Percentiles rank a stretch among this genome's conserved stretches.
phyloP scores from a whole-genome alignment of 2,888 invertebrate species.

The Drosophila mettleri region DNA sequence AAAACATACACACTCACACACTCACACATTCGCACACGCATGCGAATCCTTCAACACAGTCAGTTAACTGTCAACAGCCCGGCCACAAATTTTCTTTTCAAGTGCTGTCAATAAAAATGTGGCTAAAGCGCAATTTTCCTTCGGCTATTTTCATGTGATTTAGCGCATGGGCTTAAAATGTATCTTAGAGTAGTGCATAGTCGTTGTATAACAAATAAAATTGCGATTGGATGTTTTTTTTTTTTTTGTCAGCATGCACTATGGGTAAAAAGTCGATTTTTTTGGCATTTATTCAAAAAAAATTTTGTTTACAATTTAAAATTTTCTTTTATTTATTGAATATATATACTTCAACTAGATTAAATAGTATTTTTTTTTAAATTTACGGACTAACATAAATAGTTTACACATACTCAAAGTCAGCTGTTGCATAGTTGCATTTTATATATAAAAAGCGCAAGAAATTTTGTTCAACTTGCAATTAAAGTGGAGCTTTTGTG shows the following conservation, averaged over 20 bases:
- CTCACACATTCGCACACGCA: not conserved
- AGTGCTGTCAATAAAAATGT: constrained; percentile 26
- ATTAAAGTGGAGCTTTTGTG: too few relatives aligned
- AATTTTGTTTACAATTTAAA: too few relatives aligned
- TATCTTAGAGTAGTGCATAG: not conserved
- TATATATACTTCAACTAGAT: too few relatives aligned
- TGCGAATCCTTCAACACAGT: constrained; percentile 19
- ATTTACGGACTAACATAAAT: too few relatives aligned
- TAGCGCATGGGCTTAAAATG: not conserved
- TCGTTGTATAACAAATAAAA: not conserved
- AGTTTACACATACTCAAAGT: too few relatives aligned
- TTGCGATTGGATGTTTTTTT: not conserved
- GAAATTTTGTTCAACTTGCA: too few relatives aligned
- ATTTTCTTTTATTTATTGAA: too few relatives aligned
- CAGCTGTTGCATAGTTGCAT: too few relatives aligned
- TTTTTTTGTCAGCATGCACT: not conserved
- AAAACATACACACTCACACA: constrained; percentile 3
- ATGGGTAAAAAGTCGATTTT: too few relatives aligned
- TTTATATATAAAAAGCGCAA: too few relatives aligned
- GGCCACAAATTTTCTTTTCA: constrained; percentile 32
- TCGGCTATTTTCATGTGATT: not conserved
- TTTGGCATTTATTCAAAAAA: too few relatives aligned
- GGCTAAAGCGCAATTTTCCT: not conserved
- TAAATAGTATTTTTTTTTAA: too few relatives aligned
- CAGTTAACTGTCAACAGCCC: constrained; percentile 17